These are phyloP conservation scores for rat (Rattus norvegicus) DNA, from an alignment of 2,113 vertebrate species.

Conservation along the genomic window GRCr8 NC_086020.1:56051001-56051500, in stretches of 20 bases:
- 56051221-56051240: not conserved
- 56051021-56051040: not conserved
- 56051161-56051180: not conserved
- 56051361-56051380: constrained; percentile 6
- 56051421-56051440: constrained; percentile 28
- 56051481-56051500: constrained; percentile 24
- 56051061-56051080: not conserved
- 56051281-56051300: not conserved
- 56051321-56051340: not conserved
- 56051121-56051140: not conserved
- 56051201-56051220: not conserved
- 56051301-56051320: constrained; percentile 22
- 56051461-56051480: not conserved
- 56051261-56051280: not conserved
- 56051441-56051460: not conserved
- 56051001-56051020: not conserved
- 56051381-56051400: not conserved
- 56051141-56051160: not conserved
- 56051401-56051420: constrained; percentile 49
- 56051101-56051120: not conserved
- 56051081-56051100: not conserved
- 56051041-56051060: not conserved
- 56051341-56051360: constrained; percentile 38
- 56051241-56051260: constrained; percentile 19
- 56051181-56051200: not conserved